Evolutionary conservation across 2,797 vertebrate species (phyloP).

Genomic region (Phrynocephalus forsythii): DNA sequence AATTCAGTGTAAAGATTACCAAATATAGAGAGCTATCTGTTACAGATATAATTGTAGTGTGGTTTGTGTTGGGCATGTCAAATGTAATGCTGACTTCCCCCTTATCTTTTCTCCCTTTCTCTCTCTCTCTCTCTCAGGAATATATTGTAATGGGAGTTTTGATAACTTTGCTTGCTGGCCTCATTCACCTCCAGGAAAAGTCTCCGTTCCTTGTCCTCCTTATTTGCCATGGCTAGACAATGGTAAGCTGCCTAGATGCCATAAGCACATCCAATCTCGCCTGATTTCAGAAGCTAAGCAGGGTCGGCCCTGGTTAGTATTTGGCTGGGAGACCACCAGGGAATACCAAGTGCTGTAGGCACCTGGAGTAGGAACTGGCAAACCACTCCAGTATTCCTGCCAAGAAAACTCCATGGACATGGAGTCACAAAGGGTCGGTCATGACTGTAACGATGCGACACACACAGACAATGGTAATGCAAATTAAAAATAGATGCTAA

Average conservation of each 20-base stretch:
- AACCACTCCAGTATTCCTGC: too few species aligned
- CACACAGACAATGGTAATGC: conserved; percentile 70
- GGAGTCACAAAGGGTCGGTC: too few species aligned
- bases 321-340: too few species aligned
- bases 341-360: too few species aligned
- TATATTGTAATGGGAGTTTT: conserved; percentile 89
- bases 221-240: conserved; percentile 88
- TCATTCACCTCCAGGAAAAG: conserved; percentile 88
- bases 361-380: too few species aligned
- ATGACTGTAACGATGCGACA: too few species aligned
- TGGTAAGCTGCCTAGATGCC: conserved; percentile 65
- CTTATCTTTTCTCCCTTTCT: conserved; percentile 40
- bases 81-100: not conserved
- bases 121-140: conserved; percentile 69
- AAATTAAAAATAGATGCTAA: not conserved
- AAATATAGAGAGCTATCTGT: not conserved
- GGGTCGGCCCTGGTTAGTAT: too few species aligned
- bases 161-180: conserved; percentile 93
- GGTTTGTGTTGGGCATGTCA: not conserved
- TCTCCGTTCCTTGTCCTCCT: conserved; percentile 91
- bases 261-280: too few species aligned
- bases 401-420: too few species aligned
- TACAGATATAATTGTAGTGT: not conserved
- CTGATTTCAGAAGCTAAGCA: too few species aligned
- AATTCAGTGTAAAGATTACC: not conserved